phyloP scores from a whole-genome alignment of 2,888 invertebrate genomes.

The Teleogryllus oceanicus region DNA sequence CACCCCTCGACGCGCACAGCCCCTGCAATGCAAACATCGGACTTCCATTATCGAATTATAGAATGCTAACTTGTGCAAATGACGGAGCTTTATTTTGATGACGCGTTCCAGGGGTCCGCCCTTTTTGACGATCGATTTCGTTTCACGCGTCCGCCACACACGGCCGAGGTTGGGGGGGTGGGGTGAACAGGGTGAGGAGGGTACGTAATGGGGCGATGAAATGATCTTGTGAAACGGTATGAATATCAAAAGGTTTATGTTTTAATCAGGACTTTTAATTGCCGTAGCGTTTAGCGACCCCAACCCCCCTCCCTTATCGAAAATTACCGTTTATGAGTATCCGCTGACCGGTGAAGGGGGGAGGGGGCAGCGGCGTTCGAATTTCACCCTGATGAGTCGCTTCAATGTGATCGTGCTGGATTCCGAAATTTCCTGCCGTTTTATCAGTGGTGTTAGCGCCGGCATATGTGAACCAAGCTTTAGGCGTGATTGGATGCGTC shows the following conservation, averaged over 20 bases:
- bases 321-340: not conserved
- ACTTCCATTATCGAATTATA: conserved; percentile 18
- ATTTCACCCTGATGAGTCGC: too few species aligned
- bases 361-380: too few species aligned
- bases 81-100: conserved; percentile 5
- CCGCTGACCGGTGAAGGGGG: too few species aligned
- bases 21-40: not conserved
- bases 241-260: conserved; percentile 10
- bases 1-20: not conserved
- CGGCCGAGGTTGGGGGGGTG: not conserved
- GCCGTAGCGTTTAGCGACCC: not conserved
- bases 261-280: conserved; percentile 10
- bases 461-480: too few species aligned
- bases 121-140: conserved; percentile 5
- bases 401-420: too few species aligned
- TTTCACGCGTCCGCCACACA: not conserved
- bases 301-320: not conserved
- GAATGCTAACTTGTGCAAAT: conserved; percentile 18
- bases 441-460: too few species aligned
- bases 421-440: too few species aligned
- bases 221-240: conserved; percentile 18
- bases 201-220: not conserved
- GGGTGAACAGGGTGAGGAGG: not conserved
- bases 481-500: too few species aligned
- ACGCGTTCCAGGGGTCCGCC: not conserved